Evolutionary conservation across 1,140 invertebrate species (phyloP), one percentile per base, ranked within the genome.

Genomic region (Ericerus pela): DNA sequence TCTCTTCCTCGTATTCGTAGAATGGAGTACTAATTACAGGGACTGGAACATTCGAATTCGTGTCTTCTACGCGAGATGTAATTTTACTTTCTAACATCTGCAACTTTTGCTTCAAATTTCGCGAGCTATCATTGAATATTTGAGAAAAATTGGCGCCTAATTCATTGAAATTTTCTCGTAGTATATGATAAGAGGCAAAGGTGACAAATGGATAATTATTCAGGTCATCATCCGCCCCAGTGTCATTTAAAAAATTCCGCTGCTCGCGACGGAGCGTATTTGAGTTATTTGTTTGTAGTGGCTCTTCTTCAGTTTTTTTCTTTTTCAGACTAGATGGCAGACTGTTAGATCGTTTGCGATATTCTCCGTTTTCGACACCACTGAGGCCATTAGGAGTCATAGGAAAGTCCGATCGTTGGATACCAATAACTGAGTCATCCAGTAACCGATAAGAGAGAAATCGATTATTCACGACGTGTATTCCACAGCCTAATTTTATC

Each of bases 271-370:
- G n/a, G n/a, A n/a, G n/a, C n/a, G n/a, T n/a, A n/a, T n/a, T n/a
- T n/a, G n/a, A n/a, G n/a, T n/a, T n/a, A n/a, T n/a, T n/a, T n/a
- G n/a, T n/a, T n/a, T n/a, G n/a, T n/a, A n/a, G n/a, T n/a, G n/a
- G n/a, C n/a, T n/a, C n/a, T n/a, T n/a, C n/a, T n/a, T n/a, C n/a
- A n/a, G n/a, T n/a, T n/a, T n/a, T n/a, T 22, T 10, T 47, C 20
- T 47, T 47, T 24, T 47, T 47, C 20, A 47, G 26, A 47, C 26
- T 24, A 8, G 16, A 22, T 24, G 41, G 41, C 16, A 47, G 16
- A 47, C 41, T 47, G 14, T 47, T 18, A 47, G 41, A 47, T 47
- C 41, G 41, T 24, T 47, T 8, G 26, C 41, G 41, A 47, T 24
- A 24, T 47, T 47, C 41, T 47, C 26, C 41, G 41, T 18, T 24